These are phyloP conservation scores for Drosophila malerkotliana DNA, from an alignment of 1,140 invertebrate genomes.

Conservation along the genomic window DNA sequence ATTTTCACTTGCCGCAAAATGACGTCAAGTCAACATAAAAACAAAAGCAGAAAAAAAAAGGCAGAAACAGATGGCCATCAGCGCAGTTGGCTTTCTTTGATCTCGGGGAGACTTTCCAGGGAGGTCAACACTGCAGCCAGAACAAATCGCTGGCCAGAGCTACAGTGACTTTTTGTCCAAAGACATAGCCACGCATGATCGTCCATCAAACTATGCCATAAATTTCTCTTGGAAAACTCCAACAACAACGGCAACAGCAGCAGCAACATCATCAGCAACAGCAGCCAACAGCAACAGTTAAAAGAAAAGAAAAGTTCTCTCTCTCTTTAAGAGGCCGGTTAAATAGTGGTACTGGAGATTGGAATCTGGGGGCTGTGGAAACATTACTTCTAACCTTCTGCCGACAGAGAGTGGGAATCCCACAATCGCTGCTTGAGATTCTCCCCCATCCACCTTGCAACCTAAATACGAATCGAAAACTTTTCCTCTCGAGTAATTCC, in stretches of 20 bases:
- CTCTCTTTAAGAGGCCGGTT: slow-evolving; percentile 43
- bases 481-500: slow-evolving; percentile 37
- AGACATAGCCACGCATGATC: slow-evolving; percentile 16
- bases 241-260: slow-evolving; percentile 1
- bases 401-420: slow-evolving; percentile 10
- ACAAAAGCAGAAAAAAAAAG: slow-evolving; percentile 35
- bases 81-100: slow-evolving; percentile 48
- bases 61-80: slow-evolving; percentile 61
- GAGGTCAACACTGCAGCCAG: slow-evolving; percentile 39
- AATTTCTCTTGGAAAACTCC: slow-evolving; percentile 73
- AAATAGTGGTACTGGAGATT: not conserved
- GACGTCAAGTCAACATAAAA: slow-evolving; percentile 73
- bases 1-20: slow-evolving; percentile 81
- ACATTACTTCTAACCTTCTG: slow-evolving; percentile 41
- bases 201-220: slow-evolving; percentile 64
- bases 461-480: slow-evolving; percentile 44
- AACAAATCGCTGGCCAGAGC: slow-evolving; percentile 46
- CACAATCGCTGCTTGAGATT: slow-evolving; percentile 16
- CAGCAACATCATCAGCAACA: slow-evolving; percentile 32
- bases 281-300: slow-evolving; percentile 2
- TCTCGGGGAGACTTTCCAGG: slow-evolving; percentile 20
- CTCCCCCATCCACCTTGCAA: slow-evolving; percentile 19
- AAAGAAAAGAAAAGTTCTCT: slow-evolving; percentile 66
- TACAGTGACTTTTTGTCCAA: slow-evolving; percentile 26
- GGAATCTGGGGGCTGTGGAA: slow-evolving; percentile 17